Base-by-base conservation (phyloP, 2,888 invertebrate species). In the Epinotia bilunana region DNA sequence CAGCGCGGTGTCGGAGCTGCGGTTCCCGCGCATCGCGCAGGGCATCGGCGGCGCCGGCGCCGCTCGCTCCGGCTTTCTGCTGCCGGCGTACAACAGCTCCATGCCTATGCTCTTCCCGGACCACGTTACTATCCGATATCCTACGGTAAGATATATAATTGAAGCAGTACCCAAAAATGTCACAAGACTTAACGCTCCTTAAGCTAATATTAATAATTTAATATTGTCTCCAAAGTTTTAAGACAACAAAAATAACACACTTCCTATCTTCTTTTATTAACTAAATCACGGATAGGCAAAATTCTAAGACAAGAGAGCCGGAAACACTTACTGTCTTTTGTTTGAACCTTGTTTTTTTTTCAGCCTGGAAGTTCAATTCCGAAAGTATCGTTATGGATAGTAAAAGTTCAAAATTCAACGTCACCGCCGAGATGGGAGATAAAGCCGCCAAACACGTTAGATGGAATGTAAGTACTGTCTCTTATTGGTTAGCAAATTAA, bases 301-400 rank as follows among this genome's bases (percentile, higher is more conserved):
- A 20, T 20, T 20, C 20, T 20, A 20, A 20, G 20, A 20, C 20
- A n/a, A n/a, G 20, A 20, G 20, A 20, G 20, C 20, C 20, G 20
- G 20, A 1, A 20, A 28, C 23, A 28, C 23, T 28, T 2, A 28
- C 23, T 28, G 23, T 28, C 23, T 2, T 28, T 28, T 28, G 23
- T 28, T 28, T 28, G 23, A 11, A 5, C 74, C 76, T 80, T 77
- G 76, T 77, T 73, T 74, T 80, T 70, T 73, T 89, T 87, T 43
- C 91, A 96, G 96, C 98, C 98, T 78, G 98, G 98, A 78, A 96
- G 97, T 78, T 95, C 96, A 62, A 98, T 98, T 95, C 98, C 98
- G 23, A 96, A 96, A 85, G 97, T 97, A 73, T 96, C 95, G 82
- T 94, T 98, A 74, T 98, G 97, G 96, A 95, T 98, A 79, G 95